A percentile compares a stretch with the other conserved stretches of the same genome.
Conservation (phyloP, 2,888 invertebrate genomes). For the Habroteleia sp. region DNA sequence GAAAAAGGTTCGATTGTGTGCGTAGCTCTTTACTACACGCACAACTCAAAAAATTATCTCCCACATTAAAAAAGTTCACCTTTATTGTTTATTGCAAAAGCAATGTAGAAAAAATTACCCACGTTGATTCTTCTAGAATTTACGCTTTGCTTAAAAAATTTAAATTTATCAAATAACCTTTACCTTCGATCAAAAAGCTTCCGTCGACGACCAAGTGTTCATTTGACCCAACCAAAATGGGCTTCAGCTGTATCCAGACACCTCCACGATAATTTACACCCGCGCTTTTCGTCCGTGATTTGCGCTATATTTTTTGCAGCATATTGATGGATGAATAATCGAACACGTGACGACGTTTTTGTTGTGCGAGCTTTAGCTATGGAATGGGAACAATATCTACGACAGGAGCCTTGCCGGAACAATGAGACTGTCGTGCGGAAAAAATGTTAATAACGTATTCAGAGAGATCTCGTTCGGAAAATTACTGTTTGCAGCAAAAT, state of each 20-base stretch:
- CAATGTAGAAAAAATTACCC: too few relatives aligned
- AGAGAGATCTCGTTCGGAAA: constrained; percentile 31
- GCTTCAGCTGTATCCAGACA: too few relatives aligned
- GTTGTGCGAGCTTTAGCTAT: constrained; percentile 39
- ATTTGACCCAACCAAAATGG: constrained; percentile 3
- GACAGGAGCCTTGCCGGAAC: constrained; percentile 36
- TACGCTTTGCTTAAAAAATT: too few relatives aligned
- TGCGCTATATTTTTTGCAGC: constrained; percentile 20
- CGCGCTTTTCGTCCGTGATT: constrained; percentile 16
- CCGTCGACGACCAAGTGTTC: not conserved
- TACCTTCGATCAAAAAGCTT: too few relatives aligned
- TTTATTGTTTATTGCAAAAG: too few relatives aligned
- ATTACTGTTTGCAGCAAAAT: constrained; percentile 23
- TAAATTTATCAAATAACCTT: too few relatives aligned
- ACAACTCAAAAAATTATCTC: too few relatives aligned
- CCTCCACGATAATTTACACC: constrained; percentile 11
- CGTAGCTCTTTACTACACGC: too few relatives aligned
- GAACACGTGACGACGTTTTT: constrained; percentile 40
- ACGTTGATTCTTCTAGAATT: too few relatives aligned
- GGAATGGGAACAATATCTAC: constrained; percentile 45
- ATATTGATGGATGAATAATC: constrained; percentile 52
- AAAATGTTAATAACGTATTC: constrained; percentile 38
- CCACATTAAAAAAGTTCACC: too few relatives aligned
- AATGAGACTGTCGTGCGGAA: constrained; percentile 27
- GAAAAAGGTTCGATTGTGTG: too few relatives aligned